These are phyloP conservation scores for Sebastes aleutianus DNA, from an alignment of 2,797 vertebrate genomes.

Conservation along the genomic window DNA sequence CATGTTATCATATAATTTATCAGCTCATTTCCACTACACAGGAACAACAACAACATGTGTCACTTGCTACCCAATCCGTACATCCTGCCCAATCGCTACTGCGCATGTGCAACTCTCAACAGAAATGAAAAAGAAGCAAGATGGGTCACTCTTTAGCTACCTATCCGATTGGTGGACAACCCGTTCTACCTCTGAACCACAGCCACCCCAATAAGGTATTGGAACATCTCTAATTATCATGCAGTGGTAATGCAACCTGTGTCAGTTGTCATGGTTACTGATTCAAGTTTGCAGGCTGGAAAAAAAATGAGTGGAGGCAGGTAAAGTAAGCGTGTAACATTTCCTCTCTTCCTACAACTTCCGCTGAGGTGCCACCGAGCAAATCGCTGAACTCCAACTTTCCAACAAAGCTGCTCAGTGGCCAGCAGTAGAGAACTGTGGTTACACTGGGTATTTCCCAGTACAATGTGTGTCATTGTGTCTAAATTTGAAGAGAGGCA, in stretches of 20 bases:
- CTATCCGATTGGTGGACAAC: no score
- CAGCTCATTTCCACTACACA: not conserved
- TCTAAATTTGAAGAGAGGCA: not conserved
- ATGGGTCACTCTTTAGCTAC: no score
- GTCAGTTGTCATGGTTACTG: not conserved
- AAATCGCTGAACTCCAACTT: not conserved
- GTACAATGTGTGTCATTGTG: not conserved
- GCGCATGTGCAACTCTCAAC: no score
- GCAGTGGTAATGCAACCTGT: no score
- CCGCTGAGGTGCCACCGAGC: not conserved
- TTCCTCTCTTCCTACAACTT: not conserved
- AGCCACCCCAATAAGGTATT: no score
- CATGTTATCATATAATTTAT: not conserved
- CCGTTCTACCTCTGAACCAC: no score
- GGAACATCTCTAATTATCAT: no score
- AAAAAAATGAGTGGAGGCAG: not conserved
- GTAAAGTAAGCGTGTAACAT: not conserved
- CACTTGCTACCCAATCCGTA: not conserved
- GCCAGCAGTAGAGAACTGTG: not conserved
- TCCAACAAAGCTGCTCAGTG: not conserved
- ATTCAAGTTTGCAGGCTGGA: not conserved
- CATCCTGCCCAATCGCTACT: no score
- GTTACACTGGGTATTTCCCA: not conserved
- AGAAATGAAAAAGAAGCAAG: no score
- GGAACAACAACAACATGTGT: not conserved